These are phyloP conservation scores for Wasmannia auropunctata DNA, from an alignment of 1,140 invertebrate species.

Conservation along the genomic window DNA sequence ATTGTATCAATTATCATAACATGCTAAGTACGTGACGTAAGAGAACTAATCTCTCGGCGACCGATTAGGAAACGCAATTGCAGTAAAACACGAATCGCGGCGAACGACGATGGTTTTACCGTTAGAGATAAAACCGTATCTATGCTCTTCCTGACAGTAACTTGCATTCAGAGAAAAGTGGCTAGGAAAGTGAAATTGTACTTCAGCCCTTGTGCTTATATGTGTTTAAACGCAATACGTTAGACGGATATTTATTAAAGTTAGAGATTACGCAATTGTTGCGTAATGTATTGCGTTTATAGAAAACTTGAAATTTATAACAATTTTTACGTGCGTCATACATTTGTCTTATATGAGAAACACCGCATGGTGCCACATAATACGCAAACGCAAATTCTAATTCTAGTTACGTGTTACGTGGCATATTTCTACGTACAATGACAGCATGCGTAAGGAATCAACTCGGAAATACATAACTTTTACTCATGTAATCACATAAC, in stretches of 20 bases:
- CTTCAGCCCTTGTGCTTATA: background rate
- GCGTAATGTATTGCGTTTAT: background rate
- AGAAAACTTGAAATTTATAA: background rate
- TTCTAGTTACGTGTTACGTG: background rate
- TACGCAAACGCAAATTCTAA: background rate
- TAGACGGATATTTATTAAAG: background rate
- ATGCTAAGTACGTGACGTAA: background rate
- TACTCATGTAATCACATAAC: no score
- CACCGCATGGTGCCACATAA: background rate
- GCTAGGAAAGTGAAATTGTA: slow-evolving; percentile 11
- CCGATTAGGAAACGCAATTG: slow-evolving; percentile 21
- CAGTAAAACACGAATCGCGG: slow-evolving; percentile 43
- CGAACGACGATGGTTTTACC: slow-evolving; percentile 62
- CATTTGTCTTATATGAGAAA: slow-evolving; percentile 8
- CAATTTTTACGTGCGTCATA: background rate
- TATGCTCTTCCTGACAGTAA: slow-evolving; percentile 36
- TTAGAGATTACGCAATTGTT: background rate
- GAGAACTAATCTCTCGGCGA: background rate
- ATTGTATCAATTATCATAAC: slow-evolving; percentile 12
- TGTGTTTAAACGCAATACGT: background rate
- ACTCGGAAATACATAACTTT: background rate
- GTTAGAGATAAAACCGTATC: slow-evolving; percentile 71
- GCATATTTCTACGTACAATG: background rate
- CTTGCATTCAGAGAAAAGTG: slow-evolving; percentile 12
- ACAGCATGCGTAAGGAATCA: background rate